These are phyloP conservation scores for Chlorodrepanis virens DNA, from an alignment of 2,113 vertebrate species.

Conservation along the genomic window DNA sequence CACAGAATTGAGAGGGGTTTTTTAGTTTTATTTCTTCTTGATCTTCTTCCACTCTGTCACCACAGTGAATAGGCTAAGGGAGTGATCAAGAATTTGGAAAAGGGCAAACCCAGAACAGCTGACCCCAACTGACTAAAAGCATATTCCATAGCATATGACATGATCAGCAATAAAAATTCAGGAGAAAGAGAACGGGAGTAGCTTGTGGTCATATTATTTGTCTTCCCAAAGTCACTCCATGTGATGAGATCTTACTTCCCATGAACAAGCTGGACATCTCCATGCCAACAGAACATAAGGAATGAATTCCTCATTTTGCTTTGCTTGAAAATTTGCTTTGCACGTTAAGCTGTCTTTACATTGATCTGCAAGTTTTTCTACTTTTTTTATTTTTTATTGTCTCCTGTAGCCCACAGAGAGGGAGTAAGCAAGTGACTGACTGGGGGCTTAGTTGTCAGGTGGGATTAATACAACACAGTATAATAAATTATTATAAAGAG, in stretches of 20 bases:
- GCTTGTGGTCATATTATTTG: neutral
- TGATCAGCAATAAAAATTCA: neutral
- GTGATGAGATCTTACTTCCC: neutral
- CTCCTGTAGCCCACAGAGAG: neutral
- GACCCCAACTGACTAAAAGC: neutral
- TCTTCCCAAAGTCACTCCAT: accelerated
- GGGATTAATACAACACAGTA: neutral
- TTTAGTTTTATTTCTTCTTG: neutral
- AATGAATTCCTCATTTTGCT: neutral
- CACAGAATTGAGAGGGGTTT: accelerated
- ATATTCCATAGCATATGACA: accelerated
- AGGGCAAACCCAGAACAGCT: neutral
- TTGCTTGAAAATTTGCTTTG: neutral
- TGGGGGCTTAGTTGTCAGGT: neutral
- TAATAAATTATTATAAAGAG: neutral
- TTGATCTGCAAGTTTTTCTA: neutral
- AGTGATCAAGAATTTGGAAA: neutral
- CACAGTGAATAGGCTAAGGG: accelerated
- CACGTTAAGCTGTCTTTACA: neutral
- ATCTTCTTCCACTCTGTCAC: neutral
- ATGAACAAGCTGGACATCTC: neutral
- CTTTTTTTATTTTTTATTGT: neutral
- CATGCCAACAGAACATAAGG: neutral
- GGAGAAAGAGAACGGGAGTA: neutral
- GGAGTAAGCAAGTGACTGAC: accelerated